Evolutionary conservation across 1,140 invertebrate species (phyloP).

Genomic region (Cydia pomonella): DNA sequence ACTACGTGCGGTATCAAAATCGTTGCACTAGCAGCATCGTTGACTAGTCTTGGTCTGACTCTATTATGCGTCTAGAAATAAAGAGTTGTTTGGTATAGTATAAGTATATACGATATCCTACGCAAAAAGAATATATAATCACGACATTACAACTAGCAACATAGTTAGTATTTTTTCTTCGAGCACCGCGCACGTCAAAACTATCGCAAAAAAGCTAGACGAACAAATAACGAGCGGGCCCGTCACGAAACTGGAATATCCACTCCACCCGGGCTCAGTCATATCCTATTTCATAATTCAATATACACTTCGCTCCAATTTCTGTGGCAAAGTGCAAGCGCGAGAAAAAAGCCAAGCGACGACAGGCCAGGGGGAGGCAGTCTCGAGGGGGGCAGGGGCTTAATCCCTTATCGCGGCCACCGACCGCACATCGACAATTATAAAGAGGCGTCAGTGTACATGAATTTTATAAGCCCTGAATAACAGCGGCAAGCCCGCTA

Average conservation of each 20-base stretch:
- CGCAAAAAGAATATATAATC: background rate
- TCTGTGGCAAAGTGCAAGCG: constrained; percentile 65
- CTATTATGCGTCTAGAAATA: no score
- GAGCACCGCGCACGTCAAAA: background rate
- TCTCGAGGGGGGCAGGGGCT: constrained; percentile 37
- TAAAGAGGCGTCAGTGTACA: constrained; percentile 49
- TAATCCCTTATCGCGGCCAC: constrained; percentile 69
- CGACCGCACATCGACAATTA: constrained; percentile 69
- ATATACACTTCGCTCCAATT: constrained; percentile 58
- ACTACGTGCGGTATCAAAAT: no score
- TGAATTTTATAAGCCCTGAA: constrained; percentile 28
- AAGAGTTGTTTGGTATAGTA: no score
- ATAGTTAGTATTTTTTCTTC: background rate
- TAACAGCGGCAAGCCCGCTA: constrained; percentile 20
- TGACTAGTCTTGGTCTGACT: no score
- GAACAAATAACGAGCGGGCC: constrained; percentile 22
- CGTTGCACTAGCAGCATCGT: no score
- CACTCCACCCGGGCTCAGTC: constrained; percentile 45
- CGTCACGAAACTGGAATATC: constrained; percentile 10
- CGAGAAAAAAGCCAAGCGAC: constrained; percentile 61
- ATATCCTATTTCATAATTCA: constrained; percentile 74
- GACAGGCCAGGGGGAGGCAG: constrained; percentile 40
- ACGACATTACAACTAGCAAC: background rate
- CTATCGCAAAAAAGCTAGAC: background rate
- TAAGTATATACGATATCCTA: background rate